Conservation (phyloP, 1,140 invertebrate species). For the Triops cancriformis region DNA sequence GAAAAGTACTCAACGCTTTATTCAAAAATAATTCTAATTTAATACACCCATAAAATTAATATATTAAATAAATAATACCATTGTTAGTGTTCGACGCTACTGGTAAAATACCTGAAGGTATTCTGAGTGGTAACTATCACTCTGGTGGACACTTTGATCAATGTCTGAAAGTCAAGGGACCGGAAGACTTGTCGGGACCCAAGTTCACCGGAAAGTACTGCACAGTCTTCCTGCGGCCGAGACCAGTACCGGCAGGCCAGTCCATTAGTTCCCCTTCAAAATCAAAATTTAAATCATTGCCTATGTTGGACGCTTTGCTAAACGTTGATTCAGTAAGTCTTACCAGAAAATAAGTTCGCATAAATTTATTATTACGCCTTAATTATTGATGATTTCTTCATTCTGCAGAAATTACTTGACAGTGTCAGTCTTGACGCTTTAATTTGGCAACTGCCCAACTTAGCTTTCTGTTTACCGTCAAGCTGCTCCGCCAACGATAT, state of each 20-base stretch:
- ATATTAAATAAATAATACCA: no score
- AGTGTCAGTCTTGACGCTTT: background rate
- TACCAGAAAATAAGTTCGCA: background rate
- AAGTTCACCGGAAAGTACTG: constrained; percentile 9
- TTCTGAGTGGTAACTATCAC: constrained; percentile 11
- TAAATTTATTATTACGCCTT: no score
- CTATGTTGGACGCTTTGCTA: background rate
- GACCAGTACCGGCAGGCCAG: background rate
- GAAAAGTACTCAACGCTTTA: no score
- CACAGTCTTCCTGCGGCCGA: background rate
- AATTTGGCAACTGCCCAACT: background rate
- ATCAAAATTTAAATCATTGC: background rate
- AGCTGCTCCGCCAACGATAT: background rate
- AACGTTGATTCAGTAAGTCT: background rate
- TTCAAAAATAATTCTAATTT: no score
- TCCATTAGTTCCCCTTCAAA: background rate
- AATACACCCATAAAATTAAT: no score
- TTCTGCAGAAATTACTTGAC: background rate
- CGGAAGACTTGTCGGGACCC: background rate
- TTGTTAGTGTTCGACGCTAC: background rate
- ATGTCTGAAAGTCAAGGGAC: constrained; percentile 11
- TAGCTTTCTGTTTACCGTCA: constrained; percentile 19
- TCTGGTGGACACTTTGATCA: constrained; percentile 16
- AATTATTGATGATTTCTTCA: no score
- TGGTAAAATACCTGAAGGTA: background rate